These are phyloP conservation scores for Drosophila antonietae DNA, from an alignment of 2,888 invertebrate species.

Conservation along the genomic window DNA sequence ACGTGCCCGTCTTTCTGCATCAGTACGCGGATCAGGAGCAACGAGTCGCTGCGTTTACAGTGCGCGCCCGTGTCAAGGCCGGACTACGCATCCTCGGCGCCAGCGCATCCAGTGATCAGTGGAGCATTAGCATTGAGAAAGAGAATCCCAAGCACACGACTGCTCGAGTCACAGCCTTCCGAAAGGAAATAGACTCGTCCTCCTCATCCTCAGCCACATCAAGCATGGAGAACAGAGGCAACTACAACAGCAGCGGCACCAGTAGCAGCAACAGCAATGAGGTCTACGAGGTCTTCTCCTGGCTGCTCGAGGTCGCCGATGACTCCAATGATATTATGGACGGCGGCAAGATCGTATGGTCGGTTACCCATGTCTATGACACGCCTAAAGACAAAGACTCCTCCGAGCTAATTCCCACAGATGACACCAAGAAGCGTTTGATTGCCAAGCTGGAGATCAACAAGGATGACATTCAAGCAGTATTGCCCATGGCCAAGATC, in stretches of 20 bases:
- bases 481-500: conserved; percentile 97
- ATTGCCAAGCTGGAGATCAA: conserved; percentile 94
- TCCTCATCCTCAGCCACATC: conserved; percentile 45
- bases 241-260: conserved; percentile 23
- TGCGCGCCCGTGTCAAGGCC: conserved; percentile 96
- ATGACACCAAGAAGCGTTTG: conserved; percentile 87
- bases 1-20: conserved; percentile 95
- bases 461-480: conserved; percentile 97
- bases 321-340: conserved; percentile 91
- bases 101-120: conserved; percentile 90
- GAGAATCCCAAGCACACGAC: conserved; percentile 93
- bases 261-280: conserved; percentile 69
- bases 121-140: conserved; percentile 94
- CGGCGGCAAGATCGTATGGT: conserved; percentile 95
- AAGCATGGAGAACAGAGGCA: conserved; percentile 50
- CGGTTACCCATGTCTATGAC: conserved; percentile 90
- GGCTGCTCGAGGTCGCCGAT: conserved; percentile 95
- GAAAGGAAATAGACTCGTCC: conserved; percentile 86
- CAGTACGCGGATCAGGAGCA: conserved; percentile 88
- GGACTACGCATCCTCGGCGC: conserved; percentile 94
- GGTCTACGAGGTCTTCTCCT: conserved; percentile 94
- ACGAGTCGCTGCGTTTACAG: conserved; percentile 91
- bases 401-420: conserved; percentile 75
- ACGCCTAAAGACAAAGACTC: conserved; percentile 85
- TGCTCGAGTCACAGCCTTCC: conserved; percentile 94